Conservation (phyloP, 2,797 vertebrate species). For the Tokudaia tokunoshimensis region DNA sequence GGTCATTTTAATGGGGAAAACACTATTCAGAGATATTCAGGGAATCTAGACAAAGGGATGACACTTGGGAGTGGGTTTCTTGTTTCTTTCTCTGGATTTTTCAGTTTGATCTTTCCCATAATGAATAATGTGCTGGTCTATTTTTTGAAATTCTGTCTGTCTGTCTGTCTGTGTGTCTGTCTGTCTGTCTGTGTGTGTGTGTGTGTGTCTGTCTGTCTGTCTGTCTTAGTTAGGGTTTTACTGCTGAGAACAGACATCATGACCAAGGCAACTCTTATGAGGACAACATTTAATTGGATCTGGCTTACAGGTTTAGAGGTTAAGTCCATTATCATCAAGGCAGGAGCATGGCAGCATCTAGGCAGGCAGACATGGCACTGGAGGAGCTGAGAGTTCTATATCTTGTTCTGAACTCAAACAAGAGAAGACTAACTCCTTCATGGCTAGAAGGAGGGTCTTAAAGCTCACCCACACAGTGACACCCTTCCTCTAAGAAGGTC, state of each 20-base stretch:
- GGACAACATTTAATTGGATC: not conserved
- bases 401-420: not conserved
- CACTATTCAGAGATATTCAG: not conserved
- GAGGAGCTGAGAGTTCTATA: not conserved
- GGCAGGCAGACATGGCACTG: not conserved
- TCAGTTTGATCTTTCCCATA: not conserved
- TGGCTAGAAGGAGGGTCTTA: not conserved
- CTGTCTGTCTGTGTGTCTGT: not conserved
- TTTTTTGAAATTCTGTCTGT: not conserved
- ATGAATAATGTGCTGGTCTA: not conserved
- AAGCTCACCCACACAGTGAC: not conserved
- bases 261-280: not conserved
- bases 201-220: not conserved
- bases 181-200: not conserved
- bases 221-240: not conserved
- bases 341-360: not conserved
- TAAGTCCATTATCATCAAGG: not conserved
- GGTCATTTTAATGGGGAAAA: conserved; percentile 35
- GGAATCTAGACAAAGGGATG: not conserved
- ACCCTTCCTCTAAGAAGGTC: not conserved
- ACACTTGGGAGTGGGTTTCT: not conserved
- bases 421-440: not conserved
- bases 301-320: not conserved
- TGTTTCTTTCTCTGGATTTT: conserved; percentile 1
- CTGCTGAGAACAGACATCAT: not conserved